Evolutionary conservation across 2,113 vertebrate genomes (phyloP), one percentile per base, ranked within the genome.

Genomic region (Brachionichthys hirsutus): DNA sequence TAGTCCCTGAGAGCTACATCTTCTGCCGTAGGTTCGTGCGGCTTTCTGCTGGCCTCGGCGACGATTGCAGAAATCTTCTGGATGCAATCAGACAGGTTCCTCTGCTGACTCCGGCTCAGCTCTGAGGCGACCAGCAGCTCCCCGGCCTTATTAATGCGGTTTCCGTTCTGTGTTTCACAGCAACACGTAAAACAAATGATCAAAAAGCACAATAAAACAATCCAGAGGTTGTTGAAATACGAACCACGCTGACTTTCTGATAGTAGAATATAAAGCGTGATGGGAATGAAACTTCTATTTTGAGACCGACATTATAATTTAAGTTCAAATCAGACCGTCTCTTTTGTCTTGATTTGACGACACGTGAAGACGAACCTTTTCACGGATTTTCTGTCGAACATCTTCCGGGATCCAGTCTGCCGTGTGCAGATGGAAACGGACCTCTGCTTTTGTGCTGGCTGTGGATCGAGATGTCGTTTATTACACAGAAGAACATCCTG

Each of bases 381-480:
- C 54, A 34, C 94, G 83, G 38, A 99, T 92, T 53, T 92, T 94
- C 40, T 85, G 65, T 47, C 92, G 84, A 4, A 90, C 85, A 0
- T 92, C 93, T 62, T 95, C 91, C 0, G 94, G 81, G 35, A 99
- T 94, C 96, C 97, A 99, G 55, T 98, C 93, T 0, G 97, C 96
- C 0, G 93, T 94, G 0, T 87, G 88, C 62, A 99, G 82, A 16
- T 98, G 94, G 83, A 99, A 99, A 17, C 95, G 87, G 45, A 98
- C 87, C 76, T 98, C 94, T 0, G 94, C 94, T 86, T 98, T 98
- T 6, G 93, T 93, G 70, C 90, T 98, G 53, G 94, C 96, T 99
- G 62, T 15, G n/a, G 48, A 68, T 45, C n/a, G 22, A 73, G 35
- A 53, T 5, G 15, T 1, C 6, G n/a, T n/a, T n/a, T n/a, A 40